Percentiles rank a stretch among this genome's conserved stretches.
phyloP scores from a whole-genome alignment of 2,797 vertebrate genomes.

The Notolepis coatsorum region DNA sequence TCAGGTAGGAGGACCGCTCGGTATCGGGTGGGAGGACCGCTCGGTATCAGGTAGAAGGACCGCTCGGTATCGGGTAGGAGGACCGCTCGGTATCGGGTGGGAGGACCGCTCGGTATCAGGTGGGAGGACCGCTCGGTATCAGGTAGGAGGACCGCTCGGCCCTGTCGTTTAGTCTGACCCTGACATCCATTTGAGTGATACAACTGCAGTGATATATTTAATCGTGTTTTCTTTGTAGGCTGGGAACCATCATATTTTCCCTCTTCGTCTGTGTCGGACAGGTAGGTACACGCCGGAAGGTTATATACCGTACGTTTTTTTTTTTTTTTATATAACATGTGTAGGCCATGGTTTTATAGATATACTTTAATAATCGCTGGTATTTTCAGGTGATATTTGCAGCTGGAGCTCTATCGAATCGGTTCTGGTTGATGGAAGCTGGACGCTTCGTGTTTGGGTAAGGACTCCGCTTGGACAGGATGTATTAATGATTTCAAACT shows the following conservation, averaged over 20 bases:
- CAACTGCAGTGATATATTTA: slow-evolving; percentile 3
- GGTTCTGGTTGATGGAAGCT: slow-evolving; percentile 92
- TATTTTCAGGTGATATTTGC: slow-evolving; percentile 89
- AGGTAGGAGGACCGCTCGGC: not conserved
- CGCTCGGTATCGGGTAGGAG: not conserved
- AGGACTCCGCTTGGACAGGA: too few species aligned
- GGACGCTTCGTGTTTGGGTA: slow-evolving; percentile 97
- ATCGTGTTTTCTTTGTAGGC: slow-evolving; percentile 69
- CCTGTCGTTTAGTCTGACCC: rapidly evolving
- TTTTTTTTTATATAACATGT: not conserved
- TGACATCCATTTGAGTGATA: not conserved
- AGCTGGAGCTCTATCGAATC: slow-evolving; percentile 85
- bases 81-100: rapidly evolving
- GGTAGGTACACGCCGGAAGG: slow-evolving; percentile 74
- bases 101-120: slow-evolving; percentile 99
- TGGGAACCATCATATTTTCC: slow-evolving; percentile 94
- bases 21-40: rapidly evolving
- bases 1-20: not conserved
- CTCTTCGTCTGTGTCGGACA: slow-evolving; percentile 92
- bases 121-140: slow-evolving; percentile 49
- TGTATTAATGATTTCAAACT: too few species aligned
- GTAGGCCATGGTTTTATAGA: not conserved
- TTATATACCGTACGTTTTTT: rapidly evolving
- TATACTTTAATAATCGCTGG: not conserved
- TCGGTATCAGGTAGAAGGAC: slow-evolving; percentile 90